Percentiles rank a stretch among this genome's conserved stretches.
phyloP scores from a whole-genome alignment of 2,888 invertebrate genomes.

The Agonopterix arenella region DNA sequence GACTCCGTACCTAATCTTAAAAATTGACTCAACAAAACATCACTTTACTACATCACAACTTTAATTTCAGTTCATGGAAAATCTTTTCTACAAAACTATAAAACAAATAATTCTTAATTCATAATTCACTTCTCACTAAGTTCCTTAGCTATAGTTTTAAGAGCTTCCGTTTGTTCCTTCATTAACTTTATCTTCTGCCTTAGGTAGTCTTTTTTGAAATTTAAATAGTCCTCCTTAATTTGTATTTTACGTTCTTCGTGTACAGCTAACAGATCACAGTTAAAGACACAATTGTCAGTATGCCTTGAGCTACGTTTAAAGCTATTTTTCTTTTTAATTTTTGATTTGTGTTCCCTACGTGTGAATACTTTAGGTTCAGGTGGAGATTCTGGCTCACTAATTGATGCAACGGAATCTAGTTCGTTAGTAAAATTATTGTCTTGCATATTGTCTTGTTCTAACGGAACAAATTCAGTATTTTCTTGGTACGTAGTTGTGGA shows the following conservation, averaged over 20 bases:
- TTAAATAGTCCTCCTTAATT: conserved; percentile 60
- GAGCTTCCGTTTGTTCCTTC: conserved; percentile 62
- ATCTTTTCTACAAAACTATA: too few species aligned
- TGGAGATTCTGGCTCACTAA: conserved; percentile 46
- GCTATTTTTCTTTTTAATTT: conserved; percentile 26
- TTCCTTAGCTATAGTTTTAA: conserved; percentile 57
- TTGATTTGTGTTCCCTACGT: conserved; percentile 19
- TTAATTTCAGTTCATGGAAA: too few species aligned
- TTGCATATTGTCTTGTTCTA: conserved; percentile 30
- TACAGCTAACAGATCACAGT: conserved; percentile 50
- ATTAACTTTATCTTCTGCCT: conserved; percentile 53
- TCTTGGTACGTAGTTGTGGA: conserved; percentile 35
- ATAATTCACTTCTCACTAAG: conserved; percentile 16
- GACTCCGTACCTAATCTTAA: too few species aligned
- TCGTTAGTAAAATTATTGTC: conserved; percentile 32
- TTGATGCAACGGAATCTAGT: conserved; percentile 28
- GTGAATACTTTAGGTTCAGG: conserved; percentile 45
- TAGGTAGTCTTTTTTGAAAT: conserved; percentile 62
- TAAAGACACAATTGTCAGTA: conserved; percentile 43
- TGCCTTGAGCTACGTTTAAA: conserved; percentile 22
- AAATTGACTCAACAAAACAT: too few species aligned
- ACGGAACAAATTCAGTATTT: conserved; percentile 38
- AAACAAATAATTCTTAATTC: too few species aligned
- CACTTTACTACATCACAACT: too few species aligned
- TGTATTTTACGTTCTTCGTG: conserved; percentile 54